These are phyloP conservation scores for Acanthurus lineatus DNA, from an alignment of 2,797 vertebrate species.

Conservation along the genomic window DNA sequence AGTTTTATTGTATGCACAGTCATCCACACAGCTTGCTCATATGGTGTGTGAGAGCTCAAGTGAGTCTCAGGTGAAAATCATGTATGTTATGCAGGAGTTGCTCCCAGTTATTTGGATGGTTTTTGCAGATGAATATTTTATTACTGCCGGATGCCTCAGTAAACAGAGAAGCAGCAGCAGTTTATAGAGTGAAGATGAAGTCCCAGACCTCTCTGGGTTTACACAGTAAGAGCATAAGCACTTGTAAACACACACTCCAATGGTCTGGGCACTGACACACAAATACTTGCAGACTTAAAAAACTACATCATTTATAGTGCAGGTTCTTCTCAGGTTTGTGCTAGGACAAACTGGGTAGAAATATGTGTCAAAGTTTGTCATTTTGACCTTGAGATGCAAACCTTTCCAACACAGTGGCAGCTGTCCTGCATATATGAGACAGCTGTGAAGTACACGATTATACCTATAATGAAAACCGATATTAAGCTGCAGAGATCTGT, in stretches of 20 bases:
- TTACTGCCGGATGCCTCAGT: conserved; percentile 78
- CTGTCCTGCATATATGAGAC: not conserved
- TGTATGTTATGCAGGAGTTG: conserved; percentile 62
- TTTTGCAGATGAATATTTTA: conserved; percentile 85
- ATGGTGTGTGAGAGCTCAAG: conserved; percentile 13
- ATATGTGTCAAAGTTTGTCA: conserved; percentile 52
- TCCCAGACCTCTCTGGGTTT: conserved; percentile 55
- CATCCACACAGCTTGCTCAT: not conserved
- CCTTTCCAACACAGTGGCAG: conserved; percentile 24
- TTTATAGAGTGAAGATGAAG: conserved; percentile 65
- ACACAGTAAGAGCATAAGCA: conserved; percentile 59
- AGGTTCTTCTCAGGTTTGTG: conserved; percentile 22
- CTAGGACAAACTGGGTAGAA: conserved; percentile 30
- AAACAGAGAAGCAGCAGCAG: conserved; percentile 78
- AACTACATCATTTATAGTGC: conserved; percentile 37
- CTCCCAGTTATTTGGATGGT: conserved; percentile 76
- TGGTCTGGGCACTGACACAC: conserved; percentile 36
- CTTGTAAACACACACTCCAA: conserved; percentile 50
- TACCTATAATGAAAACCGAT: conserved; percentile 9
- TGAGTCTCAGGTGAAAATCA: conserved; percentile 62
- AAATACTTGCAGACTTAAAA: conserved; percentile 19
- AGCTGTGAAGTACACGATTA: conserved; percentile 26
- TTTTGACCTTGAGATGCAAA: conserved; percentile 58
- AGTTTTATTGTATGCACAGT: not conserved
- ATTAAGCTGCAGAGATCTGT: not conserved